These are phyloP conservation scores for Eremophila alpestris DNA, from an alignment of 2,797 vertebrate genomes.

Conservation along the genomic window DNA sequence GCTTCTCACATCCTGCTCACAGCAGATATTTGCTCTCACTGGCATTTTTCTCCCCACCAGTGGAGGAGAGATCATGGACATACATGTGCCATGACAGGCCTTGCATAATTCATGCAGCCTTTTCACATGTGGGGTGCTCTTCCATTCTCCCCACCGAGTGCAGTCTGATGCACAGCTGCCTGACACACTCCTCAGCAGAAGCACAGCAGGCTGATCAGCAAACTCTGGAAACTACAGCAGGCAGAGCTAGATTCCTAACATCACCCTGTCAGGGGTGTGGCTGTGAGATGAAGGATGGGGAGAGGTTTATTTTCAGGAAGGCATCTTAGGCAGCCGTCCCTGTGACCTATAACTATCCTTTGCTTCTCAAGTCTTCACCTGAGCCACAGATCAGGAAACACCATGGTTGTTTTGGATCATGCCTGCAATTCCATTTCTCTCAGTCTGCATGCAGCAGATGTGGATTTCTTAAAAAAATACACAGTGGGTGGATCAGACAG, in stretches of 20 bases:
- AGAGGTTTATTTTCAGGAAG: not conserved
- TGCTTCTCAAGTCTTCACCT: not conserved
- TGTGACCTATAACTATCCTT: not conserved
- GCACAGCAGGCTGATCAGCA: not conserved
- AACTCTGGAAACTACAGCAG: not conserved
- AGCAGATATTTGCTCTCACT: not conserved
- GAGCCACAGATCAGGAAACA: not conserved
- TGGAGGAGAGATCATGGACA: not conserved
- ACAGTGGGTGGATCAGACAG: not conserved
- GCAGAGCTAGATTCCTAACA: not conserved
- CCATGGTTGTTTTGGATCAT: not conserved
- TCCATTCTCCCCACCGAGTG: rapidly evolving
- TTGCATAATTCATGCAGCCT: not conserved
- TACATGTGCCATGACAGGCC: not conserved
- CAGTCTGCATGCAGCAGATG: not conserved
- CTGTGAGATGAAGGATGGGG: not conserved
- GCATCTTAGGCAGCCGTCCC: not conserved
- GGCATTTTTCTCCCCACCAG: not conserved
- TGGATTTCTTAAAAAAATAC: not conserved
- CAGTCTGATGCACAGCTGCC: not conserved
- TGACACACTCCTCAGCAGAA: not conserved
- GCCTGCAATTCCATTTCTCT: not conserved
- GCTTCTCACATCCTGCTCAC: not conserved
- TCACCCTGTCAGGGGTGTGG: not conserved
- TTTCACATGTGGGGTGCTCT: not conserved